Base-by-base conservation (phyloP, 2,113 vertebrate genomes). In the Leucoraja erinaceus region DNA sequence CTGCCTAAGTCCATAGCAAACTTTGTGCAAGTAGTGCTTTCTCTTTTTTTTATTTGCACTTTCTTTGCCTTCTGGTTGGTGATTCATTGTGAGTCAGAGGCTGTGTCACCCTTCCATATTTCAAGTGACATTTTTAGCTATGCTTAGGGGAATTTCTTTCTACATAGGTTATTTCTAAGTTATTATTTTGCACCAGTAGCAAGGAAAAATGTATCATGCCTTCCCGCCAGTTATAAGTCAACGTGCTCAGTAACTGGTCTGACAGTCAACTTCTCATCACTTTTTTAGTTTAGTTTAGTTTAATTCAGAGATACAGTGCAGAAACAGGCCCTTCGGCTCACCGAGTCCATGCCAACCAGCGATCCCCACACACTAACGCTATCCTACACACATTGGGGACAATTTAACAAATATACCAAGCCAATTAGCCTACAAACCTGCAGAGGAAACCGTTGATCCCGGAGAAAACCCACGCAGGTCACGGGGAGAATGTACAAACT, bases 71-170 rank as follows among this genome's bases (percentile, higher is more conserved):
- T 47, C 33, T 25, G 88, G 88, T 20, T 1, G 47, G 33, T 90
- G 88, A 90, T 90, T 38, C 88, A 72, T 61, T 70, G 63, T 38
- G 88, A 90, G 18, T 90, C 88, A 72, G 88, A 90, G 70, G 33
- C 31, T 90, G 88, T 90, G 31, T 9, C 56, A 86, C 56, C 56
- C 25, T 86, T 11, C 54, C 56, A 61, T 31, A n/a, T 86, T 61
- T 86, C 83, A 61, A 61, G 56, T 61, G 28, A 61, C 54, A 61
- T 61, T 61, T 86, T 61, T 86, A 86, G 83, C 88, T 70, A 18
- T 70, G 63, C 88, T 22, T 22, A 72, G 63, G 66, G 31, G 8
- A 68, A 38, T 38, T 38, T 47, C 63, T 47, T 90, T 90, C 31
- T 12, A 90, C 31, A 4, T 25, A 28, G 31, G 16, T 70, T 38